A percentile compares a stretch with the other conserved stretches of the same genome.
These are phyloP conservation scores for Phylloscopus whistleri DNA, from an alignment of 2,113 vertebrate genomes.

Conservation along the genomic window DNA sequence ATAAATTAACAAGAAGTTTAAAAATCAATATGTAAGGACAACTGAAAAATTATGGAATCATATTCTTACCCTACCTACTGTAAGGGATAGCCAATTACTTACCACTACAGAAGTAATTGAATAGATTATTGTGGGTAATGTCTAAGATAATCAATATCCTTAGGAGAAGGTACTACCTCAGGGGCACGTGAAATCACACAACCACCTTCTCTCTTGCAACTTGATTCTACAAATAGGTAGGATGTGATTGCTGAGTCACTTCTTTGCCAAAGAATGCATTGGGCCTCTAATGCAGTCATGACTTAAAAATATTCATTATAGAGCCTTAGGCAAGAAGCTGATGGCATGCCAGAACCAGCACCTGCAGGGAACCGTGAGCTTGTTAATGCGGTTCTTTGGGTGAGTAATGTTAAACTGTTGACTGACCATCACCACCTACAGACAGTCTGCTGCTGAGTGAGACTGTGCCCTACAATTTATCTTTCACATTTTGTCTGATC, in stretches of 20 bases:
- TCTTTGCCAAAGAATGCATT: neutral
- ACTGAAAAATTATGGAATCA: fast-evolving
- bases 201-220: neutral
- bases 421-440: neutral
- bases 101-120: neutral
- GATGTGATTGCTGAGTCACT: neutral
- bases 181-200: neutral
- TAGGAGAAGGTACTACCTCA: neutral
- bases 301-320: neutral
- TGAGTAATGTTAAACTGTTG: neutral
- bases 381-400: neutral
- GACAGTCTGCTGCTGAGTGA: neutral
- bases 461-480: neutral
- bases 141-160: neutral
- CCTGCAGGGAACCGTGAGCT: neutral
- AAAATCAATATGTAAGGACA: neutral
- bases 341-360: neutral
- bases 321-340: neutral
- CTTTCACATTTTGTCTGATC: neutral
- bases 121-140: neutral
- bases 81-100: neutral
- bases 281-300: neutral
- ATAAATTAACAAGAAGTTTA: neutral
- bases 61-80: neutral
- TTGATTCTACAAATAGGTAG: neutral